Evolutionary conservation across 2,113 vertebrate genomes (phyloP).

Genomic region (Labeo rohita): DNA sequence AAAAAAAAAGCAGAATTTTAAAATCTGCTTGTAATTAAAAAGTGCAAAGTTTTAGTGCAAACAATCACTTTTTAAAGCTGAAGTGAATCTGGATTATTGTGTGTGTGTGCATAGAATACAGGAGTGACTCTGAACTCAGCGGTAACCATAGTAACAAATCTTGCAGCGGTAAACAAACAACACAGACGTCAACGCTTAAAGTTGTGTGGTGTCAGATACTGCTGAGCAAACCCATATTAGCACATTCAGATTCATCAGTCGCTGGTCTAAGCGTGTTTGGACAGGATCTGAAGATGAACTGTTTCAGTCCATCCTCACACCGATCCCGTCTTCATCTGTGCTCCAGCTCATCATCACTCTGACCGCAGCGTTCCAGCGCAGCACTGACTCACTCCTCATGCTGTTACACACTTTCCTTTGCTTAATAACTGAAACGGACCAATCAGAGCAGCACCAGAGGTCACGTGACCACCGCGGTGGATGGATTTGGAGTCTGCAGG

Average conservation of each 20-base stretch:
- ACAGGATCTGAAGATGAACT: too few species aligned
- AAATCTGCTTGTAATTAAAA: neutral
- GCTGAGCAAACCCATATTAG: neutral
- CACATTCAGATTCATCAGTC: too few species aligned
- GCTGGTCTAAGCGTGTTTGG: too few species aligned
- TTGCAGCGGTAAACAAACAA: too few species aligned
- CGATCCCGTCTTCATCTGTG: neutral
- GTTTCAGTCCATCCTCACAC: too few species aligned
- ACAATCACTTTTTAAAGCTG: too few species aligned
- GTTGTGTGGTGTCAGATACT: too few species aligned
- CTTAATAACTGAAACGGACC: neutral
- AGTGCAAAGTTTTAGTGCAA: too few species aligned
- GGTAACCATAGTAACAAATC: too few species aligned
- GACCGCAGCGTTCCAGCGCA: neutral
- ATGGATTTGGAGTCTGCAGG: conserved; percentile 30
- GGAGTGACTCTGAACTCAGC: too few species aligned
- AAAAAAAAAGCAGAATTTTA: neutral
- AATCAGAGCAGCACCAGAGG: neutral
- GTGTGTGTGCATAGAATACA: neutral
- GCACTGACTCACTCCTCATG: neutral
- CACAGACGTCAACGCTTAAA: neutral
- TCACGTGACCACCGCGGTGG: neutral
- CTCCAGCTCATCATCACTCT: neutral
- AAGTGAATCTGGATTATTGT: too few species aligned
- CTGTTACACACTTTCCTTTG: neutral